phyloP scores from a whole-genome alignment of 2,113 vertebrate species.

The Equus przewalskii region DNA sequence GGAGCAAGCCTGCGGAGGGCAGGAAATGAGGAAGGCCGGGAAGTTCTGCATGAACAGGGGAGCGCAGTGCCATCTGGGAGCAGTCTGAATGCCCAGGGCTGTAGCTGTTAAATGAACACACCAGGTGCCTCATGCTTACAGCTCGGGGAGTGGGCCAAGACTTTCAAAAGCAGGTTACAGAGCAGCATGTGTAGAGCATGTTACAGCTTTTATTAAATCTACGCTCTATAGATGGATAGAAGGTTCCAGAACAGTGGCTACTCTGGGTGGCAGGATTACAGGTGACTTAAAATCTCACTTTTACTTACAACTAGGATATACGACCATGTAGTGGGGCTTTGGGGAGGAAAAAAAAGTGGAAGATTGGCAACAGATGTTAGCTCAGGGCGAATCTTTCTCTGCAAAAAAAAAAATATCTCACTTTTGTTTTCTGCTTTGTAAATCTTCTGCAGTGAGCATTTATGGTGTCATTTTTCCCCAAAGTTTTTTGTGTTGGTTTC shows the following conservation, averaged over 20 bases:
- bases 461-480: fast-evolving
- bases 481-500: too few relatives aligned
- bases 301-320: too few relatives aligned
- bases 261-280: neutral
- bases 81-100: neutral
- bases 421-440: neutral
- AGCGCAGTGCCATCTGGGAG: fast-evolving
- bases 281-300: neutral
- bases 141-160: neutral
- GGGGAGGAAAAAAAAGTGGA: too few relatives aligned
- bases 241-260: neutral
- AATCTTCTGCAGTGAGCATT: neutral
- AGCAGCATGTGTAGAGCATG: fast-evolving
- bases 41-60: neutral
- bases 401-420: too few relatives aligned
- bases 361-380: too few relatives aligned
- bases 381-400: too few relatives aligned
- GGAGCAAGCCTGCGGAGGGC: constrained; percentile 32
- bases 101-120: fast-evolving
- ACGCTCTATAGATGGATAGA: fast-evolving
- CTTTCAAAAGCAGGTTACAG: neutral
- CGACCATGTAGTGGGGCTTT: too few relatives aligned
- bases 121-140: fast-evolving
- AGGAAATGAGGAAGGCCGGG: constrained; percentile 21
- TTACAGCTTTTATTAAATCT: neutral